A percentile compares a stretch with the other conserved stretches of the same genome.
phyloP scores from a whole-genome alignment of 1,140 invertebrate species.

The Psix sp. region DNA sequence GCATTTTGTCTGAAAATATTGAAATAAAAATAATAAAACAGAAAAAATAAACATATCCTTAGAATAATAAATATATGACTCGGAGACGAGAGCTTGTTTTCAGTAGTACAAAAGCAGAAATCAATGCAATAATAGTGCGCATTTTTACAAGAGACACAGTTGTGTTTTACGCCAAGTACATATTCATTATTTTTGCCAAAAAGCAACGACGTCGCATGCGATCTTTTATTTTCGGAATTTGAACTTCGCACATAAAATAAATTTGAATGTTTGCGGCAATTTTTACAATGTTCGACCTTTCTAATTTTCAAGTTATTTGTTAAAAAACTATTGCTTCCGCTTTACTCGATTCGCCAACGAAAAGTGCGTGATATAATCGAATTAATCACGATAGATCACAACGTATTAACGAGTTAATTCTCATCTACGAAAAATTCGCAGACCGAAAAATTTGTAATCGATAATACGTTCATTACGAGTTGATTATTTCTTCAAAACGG shows the following conservation, averaged over 20 bases:
- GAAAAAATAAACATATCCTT: neutral
- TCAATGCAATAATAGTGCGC: slow-evolving; percentile 17
- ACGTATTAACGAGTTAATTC: no score
- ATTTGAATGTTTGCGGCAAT: slow-evolving; percentile 22
- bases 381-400: slow-evolving; percentile 32
- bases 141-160: slow-evolving; percentile 30
- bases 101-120: slow-evolving; percentile 19
- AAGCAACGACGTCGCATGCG: slow-evolving; percentile 2
- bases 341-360: slow-evolving; percentile 7
- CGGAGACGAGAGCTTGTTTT: slow-evolving; percentile 8
- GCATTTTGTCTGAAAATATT: no score
- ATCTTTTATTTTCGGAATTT: slow-evolving; percentile 25
- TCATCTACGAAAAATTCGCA: no score
- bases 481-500: no score
- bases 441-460: slow-evolving; percentile 14
- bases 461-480: slow-evolving; percentile 23
- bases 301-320: neutral
- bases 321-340: slow-evolving; percentile 21
- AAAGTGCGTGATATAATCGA: slow-evolving; percentile 6
- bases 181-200: slow-evolving; percentile 34
- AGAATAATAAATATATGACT: slow-evolving; percentile 1
- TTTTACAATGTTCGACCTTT: slow-evolving; percentile 15
- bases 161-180: slow-evolving; percentile 32
- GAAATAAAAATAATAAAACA: no score
- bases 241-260: slow-evolving; percentile 30